phyloP scores from a whole-genome alignment of 2,888 invertebrate species.

The Caradrina clavipalpis region DNA sequence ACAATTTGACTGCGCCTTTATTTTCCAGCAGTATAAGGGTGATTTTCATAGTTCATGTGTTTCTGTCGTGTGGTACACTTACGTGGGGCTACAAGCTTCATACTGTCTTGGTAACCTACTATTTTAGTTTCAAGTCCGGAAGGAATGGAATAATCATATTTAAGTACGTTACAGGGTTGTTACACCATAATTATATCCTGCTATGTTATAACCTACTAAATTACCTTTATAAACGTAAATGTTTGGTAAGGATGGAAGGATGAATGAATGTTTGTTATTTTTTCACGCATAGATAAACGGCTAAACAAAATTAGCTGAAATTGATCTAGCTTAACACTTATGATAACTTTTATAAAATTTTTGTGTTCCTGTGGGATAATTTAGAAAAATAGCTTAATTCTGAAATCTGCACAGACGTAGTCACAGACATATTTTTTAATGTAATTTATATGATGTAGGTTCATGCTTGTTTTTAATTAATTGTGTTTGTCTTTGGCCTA shows the following conservation, averaged over 20 bases:
- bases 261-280: no score
- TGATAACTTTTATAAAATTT: no score
- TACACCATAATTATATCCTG: no score
- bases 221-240: no score
- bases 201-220: rapidly evolving
- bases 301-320: no score
- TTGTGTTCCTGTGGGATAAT: no score
- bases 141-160: not conserved
- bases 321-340: no score
- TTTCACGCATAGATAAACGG: no score
- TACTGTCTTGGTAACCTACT: not conserved
- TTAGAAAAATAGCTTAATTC: no score
- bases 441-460: not conserved
- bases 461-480: not conserved
- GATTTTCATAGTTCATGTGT: not conserved
- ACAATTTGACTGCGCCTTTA: not conserved
- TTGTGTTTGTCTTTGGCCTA: not conserved
- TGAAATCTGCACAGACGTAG: no score
- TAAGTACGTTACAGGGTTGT: not conserved
- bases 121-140: constrained; percentile 1
- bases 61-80: not conserved
- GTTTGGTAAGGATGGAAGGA: no score
- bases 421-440: not conserved
- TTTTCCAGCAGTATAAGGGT: not conserved
- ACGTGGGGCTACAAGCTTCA: not conserved